Percentiles rank a stretch among this genome's conserved stretches.
Conservation (phyloP, 2,888 invertebrate genomes). For the Drosophila neotestacea region DNA sequence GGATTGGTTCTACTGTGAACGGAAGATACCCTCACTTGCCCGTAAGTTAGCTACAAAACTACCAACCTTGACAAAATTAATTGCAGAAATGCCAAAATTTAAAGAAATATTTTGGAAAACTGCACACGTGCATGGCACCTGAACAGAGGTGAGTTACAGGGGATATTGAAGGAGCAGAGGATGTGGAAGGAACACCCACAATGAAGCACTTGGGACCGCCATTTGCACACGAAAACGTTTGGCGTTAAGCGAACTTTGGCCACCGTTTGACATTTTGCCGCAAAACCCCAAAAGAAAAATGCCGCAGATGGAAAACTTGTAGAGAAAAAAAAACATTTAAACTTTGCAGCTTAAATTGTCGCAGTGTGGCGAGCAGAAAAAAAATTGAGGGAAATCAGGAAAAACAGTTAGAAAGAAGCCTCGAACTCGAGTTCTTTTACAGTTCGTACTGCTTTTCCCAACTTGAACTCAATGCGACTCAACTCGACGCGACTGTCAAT, state of each 20-base stretch:
- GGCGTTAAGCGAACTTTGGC: conserved; percentile 71
- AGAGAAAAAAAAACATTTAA: conserved; percentile 59
- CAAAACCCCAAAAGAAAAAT: conserved; percentile 64
- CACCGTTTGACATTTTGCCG: conserved; percentile 80
- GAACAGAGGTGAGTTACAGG: not conserved
- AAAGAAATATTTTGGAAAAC: conserved; percentile 53
- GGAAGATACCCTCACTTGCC: conserved; percentile 15
- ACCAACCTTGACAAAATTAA: conserved; percentile 50
- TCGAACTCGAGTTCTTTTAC: conserved; percentile 50
- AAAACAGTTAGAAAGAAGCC: conserved; percentile 44
- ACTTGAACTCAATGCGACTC: conserved; percentile 58
- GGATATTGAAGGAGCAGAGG: not conserved
- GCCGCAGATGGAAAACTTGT: conserved; percentile 54
- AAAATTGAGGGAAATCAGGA: conserved; percentile 7
- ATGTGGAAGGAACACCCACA: conserved; percentile 1
- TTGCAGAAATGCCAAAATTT: conserved; percentile 49
- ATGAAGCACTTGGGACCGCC: conserved; percentile 58
- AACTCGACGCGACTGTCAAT: conserved; percentile 74
- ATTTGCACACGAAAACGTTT: conserved; percentile 71
- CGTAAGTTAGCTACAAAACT: conserved; percentile 32
- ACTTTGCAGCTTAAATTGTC: conserved; percentile 78
- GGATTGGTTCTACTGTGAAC: conserved; percentile 18
- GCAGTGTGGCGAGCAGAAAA: conserved; percentile 38
- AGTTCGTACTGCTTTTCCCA: conserved; percentile 19
- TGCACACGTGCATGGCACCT: conserved; percentile 56